Evolutionary conservation across 2,113 vertebrate species (phyloP).

Genomic region (Chaetura pelagica): DNA sequence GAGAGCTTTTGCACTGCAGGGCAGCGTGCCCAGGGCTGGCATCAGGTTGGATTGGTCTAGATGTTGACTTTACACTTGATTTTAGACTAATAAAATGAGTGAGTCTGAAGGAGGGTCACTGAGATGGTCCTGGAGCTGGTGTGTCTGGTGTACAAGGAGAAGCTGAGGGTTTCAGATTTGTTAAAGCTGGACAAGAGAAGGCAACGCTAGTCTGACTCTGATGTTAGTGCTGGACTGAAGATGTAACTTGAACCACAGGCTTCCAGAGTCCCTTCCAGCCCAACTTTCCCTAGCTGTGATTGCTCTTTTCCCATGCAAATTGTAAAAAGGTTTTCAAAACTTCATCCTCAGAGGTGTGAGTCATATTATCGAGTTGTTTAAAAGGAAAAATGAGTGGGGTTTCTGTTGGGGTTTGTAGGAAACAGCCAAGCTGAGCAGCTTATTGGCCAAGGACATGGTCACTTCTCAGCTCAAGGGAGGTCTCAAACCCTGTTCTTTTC

Average conservation of each 20-base stretch:
- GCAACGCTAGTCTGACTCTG: background rate
- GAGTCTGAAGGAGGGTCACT: background rate
- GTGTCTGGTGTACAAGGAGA: background rate
- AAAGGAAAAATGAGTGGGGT: background rate
- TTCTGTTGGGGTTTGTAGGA: background rate
- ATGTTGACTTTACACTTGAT: background rate
- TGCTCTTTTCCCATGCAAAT: background rate
- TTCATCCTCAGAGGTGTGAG: background rate
- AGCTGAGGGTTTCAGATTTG: background rate
- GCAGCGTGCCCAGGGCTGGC: fast-evolving
- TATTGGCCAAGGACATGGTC: background rate
- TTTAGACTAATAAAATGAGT: background rate
- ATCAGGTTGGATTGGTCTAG: background rate
- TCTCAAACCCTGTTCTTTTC: background rate
- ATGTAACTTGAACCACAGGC: background rate
- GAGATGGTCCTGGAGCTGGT: background rate
- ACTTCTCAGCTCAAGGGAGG: background rate
- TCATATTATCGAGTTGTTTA: background rate
- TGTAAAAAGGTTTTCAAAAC: background rate
- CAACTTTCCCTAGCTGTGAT: background rate
- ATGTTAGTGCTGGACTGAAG: background rate
- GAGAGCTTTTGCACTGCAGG: background rate
- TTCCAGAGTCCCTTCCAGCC: background rate
- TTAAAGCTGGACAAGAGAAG: background rate
- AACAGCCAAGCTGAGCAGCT: background rate